Evolutionary conservation across 1,140 invertebrate genomes (phyloP).

Genomic region (Pygmarrhopalites habei): DNA sequence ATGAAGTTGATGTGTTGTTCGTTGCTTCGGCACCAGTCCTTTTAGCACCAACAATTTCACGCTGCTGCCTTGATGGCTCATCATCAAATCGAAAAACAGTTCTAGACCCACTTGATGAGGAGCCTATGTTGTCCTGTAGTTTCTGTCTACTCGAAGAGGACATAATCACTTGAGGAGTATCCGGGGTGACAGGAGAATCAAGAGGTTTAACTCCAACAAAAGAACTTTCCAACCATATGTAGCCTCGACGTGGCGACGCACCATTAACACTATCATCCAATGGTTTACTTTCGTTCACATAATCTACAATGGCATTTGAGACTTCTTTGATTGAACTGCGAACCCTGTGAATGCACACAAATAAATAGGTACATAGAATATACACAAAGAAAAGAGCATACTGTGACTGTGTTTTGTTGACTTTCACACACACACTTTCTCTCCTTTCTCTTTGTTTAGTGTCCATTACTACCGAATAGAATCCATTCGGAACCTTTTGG

Average conservation of each 20-base stretch:
- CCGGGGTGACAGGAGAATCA: conserved; percentile 73
- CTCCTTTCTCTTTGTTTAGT: no score
- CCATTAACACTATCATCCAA: conserved; percentile 56
- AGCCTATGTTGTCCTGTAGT: neutral
- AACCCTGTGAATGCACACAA: conserved; percentile 57
- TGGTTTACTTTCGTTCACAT: conserved; percentile 51
- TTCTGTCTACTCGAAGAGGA: conserved; percentile 11
- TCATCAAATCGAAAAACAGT: conserved; percentile 26
- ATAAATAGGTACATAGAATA: neutral
- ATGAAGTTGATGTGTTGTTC: no score
- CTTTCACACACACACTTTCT: no score
- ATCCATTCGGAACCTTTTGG: no score
- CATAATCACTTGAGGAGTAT: conserved; percentile 44
- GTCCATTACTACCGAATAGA: no score
- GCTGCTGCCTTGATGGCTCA: neutral
- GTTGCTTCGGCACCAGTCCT: no score
- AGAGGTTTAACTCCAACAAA: conserved; percentile 77
- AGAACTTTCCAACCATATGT: conserved; percentile 83
- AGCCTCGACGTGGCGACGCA: conserved; percentile 47
- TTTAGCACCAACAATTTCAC: no score
- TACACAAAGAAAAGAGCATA: neutral
- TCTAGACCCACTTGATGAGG: neutral
- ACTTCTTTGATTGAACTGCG: conserved; percentile 84
- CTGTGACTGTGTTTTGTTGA: no score
- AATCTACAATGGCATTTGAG: conserved; percentile 85